Percentiles rank a stretch among this genome's conserved stretches.
phyloP scores from a whole-genome alignment of 53 echinoderm and acorn worm species.

The Pentamera pediparva region DNA sequence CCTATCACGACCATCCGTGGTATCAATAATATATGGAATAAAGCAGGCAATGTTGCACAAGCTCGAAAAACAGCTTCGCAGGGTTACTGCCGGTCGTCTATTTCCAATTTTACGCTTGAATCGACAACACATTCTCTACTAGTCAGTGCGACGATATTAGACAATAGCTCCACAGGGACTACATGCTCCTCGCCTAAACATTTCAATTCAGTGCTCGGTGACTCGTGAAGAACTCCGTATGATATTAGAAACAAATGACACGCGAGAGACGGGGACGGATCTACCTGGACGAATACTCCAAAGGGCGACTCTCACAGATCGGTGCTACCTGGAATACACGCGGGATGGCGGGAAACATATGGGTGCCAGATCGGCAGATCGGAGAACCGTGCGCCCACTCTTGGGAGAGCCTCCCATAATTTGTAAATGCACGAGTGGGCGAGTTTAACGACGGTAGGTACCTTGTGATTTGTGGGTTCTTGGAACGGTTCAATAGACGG shows the following conservation, averaged over 20 bases:
- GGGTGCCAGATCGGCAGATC: constrained; percentile 11
- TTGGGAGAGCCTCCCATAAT: not conserved
- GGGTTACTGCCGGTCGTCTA: not conserved
- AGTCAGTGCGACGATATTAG: constrained; percentile 9
- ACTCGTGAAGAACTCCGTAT: constrained; percentile 23
- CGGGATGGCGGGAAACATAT: constrained; percentile 19
- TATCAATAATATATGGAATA: no score
- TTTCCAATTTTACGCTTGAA: constrained; percentile 37
- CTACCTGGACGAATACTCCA: no score
- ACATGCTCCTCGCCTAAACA: constrained; percentile 21
- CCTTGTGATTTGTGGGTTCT: constrained; percentile 3
- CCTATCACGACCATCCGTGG: no score
- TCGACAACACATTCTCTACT: constrained; percentile 2
- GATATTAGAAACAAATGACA: constrained; percentile 8
- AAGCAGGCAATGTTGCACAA: no score
- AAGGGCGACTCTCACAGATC: no score
- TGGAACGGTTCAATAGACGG: constrained; percentile 22
- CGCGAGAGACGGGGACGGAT: no score
- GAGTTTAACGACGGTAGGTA: constrained; percentile 15
- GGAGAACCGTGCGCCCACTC: no score
- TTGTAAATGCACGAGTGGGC: constrained; percentile 41
- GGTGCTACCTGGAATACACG: no score
- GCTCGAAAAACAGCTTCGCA: no score
- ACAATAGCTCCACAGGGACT: constrained; percentile 22
- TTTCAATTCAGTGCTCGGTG: constrained; percentile 30